Conservation (phyloP, 1,140 invertebrate genomes). For the Lamellibrachia luymesi region DNA sequence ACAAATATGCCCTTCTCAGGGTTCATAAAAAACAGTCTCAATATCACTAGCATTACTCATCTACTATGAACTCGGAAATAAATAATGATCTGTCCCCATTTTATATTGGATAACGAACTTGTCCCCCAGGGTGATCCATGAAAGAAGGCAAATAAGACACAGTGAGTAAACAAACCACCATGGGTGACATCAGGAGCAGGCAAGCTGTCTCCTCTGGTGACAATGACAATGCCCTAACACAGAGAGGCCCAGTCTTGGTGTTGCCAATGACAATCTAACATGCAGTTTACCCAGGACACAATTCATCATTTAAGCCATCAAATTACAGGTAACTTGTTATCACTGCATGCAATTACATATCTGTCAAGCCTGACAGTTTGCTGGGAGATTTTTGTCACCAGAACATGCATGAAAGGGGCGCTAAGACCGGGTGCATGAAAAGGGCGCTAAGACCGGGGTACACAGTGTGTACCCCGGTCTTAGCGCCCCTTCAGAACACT, state of each 20-base stretch:
- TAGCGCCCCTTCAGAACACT: too few species aligned
- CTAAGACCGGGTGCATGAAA: too few species aligned
- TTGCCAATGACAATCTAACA: neutral
- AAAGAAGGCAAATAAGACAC: neutral
- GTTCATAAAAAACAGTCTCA: neutral
- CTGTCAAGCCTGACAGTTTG: neutral
- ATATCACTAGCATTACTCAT: neutral
- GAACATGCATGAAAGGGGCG: neutral
- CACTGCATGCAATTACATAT: neutral
- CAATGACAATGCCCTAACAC: neutral
- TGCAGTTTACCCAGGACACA: neutral
- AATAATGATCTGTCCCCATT: neutral
- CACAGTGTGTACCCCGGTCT: too few species aligned
- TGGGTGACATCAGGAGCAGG: neutral
- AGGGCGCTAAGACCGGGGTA: too few species aligned
- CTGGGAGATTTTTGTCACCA: neutral
- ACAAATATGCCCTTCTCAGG: neutral
- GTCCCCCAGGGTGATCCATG: neutral
- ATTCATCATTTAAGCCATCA: neutral
- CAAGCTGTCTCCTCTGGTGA: neutral
- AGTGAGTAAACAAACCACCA: neutral
- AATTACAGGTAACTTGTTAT: neutral
- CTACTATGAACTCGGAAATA: neutral
- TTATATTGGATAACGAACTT: neutral
- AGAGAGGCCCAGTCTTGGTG: neutral